Evolutionary conservation across 2,113 vertebrate species (phyloP).

Genomic region (Cromileptes altivelis): DNA sequence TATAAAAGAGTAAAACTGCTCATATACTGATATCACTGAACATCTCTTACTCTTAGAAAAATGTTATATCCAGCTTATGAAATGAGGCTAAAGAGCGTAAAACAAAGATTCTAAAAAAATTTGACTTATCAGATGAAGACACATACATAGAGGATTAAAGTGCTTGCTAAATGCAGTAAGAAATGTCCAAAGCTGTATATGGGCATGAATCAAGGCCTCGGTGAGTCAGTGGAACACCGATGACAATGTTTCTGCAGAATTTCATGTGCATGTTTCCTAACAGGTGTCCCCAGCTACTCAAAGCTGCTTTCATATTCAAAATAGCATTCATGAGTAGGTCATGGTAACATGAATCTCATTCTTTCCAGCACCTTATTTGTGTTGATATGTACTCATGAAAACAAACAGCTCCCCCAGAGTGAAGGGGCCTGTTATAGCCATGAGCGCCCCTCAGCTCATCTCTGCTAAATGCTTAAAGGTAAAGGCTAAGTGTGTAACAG

Average conservation of each 20-base stretch:
- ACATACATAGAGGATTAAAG: not conserved
- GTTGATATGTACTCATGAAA: constrained; percentile 73
- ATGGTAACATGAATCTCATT: constrained; percentile 77
- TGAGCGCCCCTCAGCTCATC: constrained; percentile 25
- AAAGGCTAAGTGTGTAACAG: constrained; percentile 80
- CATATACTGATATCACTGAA: constrained; percentile 16
- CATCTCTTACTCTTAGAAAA: constrained; percentile 8
- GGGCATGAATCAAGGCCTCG: constrained; percentile 14
- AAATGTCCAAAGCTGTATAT: constrained; percentile 26
- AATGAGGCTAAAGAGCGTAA: not conserved
- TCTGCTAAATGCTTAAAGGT: constrained; percentile 72
- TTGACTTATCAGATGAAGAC: constrained; percentile 6
- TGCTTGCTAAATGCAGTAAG: not conserved
- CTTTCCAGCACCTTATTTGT: constrained; percentile 76
- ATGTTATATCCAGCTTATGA: constrained; percentile 5
- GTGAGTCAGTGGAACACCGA: constrained; percentile 73
- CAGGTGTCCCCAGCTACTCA: constrained; percentile 78
- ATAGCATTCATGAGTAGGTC: constrained; percentile 76
- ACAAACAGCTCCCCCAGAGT: constrained; percentile 67
- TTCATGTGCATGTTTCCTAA: constrained; percentile 81
- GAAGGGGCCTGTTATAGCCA: constrained; percentile 60
- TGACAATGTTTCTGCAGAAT: constrained; percentile 76
- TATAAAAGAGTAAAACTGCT: constrained; percentile 1
- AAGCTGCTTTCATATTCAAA: constrained; percentile 74
- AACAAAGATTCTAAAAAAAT: not conserved